These are phyloP conservation scores for Petrolisthes cinctipes DNA, from an alignment of 2,888 invertebrate genomes.

Conservation along the genomic window DNA sequence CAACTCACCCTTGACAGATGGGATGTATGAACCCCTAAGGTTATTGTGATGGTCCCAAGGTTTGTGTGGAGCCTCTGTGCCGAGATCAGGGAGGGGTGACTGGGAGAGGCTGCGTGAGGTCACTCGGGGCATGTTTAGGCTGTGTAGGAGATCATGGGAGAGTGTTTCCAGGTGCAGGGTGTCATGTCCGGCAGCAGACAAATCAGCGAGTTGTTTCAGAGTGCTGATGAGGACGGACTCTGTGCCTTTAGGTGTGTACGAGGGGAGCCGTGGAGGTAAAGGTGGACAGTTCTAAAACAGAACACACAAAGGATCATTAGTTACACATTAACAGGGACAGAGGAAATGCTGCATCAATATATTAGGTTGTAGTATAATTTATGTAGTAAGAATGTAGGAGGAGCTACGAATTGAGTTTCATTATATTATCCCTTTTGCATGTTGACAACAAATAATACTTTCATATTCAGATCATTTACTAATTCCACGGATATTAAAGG, in stretches of 20 bases:
- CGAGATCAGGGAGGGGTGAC: conserved; percentile 31
- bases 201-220: conserved; percentile 61
- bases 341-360: conserved; percentile 24
- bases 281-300: conserved; percentile 52
- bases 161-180: conserved; percentile 60
- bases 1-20: conserved; percentile 61
- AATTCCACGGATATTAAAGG: no score
- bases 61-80: conserved; percentile 37
- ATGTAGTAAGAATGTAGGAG: conserved; percentile 17
- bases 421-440: neutral
- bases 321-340: neutral
- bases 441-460: neutral
- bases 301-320: neutral
- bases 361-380: no score
- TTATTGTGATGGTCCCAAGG: conserved; percentile 65
- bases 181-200: conserved; percentile 51
- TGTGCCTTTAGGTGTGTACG: conserved; percentile 60
- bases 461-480: no score
- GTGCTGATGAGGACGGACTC: conserved; percentile 61
- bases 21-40: conserved; percentile 62
- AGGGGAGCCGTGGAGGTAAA: conserved; percentile 53
- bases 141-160: conserved; percentile 59
- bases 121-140: conserved; percentile 42
- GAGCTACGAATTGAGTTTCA: neutral
- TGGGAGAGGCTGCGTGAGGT: conserved; percentile 54